Evolutionary conservation across 2,888 invertebrate genomes (phyloP), one percentile per base, ranked within the genome.

Genomic region (Omphaloscelis lunosa): DNA sequence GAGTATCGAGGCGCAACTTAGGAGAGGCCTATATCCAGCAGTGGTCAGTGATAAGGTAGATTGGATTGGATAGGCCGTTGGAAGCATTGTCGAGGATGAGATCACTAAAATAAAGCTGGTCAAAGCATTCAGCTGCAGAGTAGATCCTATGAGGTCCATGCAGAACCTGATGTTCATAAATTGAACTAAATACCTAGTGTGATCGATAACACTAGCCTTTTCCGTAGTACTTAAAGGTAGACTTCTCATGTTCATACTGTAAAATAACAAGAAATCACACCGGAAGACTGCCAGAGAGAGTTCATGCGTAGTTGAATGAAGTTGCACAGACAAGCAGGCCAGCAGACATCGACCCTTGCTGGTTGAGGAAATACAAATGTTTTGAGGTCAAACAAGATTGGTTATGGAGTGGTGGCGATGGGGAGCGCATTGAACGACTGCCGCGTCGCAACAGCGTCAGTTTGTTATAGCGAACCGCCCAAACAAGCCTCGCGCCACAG

Each of bases 401-500:
- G 78, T 53, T 77, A 48, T 62, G 45, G 45, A 69, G 29, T 80
- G 62, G 56, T 71, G 53, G 66, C 48, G 69, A 71, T 75, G 68
- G 75, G 68, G 61, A 79, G 83, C 78, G 75, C 48, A 48, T n/a
- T 45, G 75, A 45, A 59, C 45, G 39, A 82, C 86, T 88, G 78
- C 88, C 89, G 89, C 86, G 83, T 89, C 89, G 89, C 89, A 89
- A 89, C 88, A 87, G 76, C 79, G 76, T 75, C 79, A 77, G 77
- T 70, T 70, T 59, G 75, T 77, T 71, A 79, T 77, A 48, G 75
- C 72, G 80, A 83, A 82, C 83, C 84, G 86, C 83, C 86, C 75
- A 85, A 84, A 87, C 85, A 83, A 87, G 84, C 82, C 67, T 85
- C 80, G 76, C 88, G 77, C 88, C 63, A 78, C 79, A 80, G 77